These are phyloP conservation scores for Leptobrachium leishanense DNA, from an alignment of 2,113 vertebrate genomes.

Conservation along the genomic window DNA sequence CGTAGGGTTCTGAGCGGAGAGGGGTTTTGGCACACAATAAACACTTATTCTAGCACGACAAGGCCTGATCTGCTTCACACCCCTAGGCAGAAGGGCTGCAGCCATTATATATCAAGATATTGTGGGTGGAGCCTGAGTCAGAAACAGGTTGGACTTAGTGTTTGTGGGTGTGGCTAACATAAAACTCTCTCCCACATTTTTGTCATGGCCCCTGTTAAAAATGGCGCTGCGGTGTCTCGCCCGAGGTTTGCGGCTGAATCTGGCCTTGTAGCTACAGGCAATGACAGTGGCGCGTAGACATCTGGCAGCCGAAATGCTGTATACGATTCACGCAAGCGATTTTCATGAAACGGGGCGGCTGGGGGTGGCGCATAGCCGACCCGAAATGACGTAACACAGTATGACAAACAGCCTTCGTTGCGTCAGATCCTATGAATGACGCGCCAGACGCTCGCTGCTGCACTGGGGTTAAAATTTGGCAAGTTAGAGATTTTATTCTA, in stretches of 20 bases:
- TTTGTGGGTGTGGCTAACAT: background rate
- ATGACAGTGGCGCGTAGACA: too few relatives aligned
- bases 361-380: too few relatives aligned
- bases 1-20: background rate
- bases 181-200: background rate
- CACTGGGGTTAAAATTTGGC: background rate
- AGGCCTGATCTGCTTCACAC: background rate
- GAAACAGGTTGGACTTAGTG: too few relatives aligned
- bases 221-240: background rate
- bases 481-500: too few relatives aligned
- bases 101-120: background rate
- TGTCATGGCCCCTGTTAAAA: background rate
- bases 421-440: background rate
- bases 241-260: background rate
- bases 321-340: too few relatives aligned
- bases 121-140: too few relatives aligned
- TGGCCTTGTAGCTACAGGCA: background rate
- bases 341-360: too few relatives aligned
- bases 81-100: background rate
- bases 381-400: background rate
- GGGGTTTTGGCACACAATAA: slow-evolving; percentile 28
- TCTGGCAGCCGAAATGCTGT: too few relatives aligned
- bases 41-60: slow-evolving; percentile 8
- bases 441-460: background rate
- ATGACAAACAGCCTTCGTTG: background rate